Base-by-base conservation (phyloP, 2,113 vertebrate species). In the Pachyramphus minor region DNA sequence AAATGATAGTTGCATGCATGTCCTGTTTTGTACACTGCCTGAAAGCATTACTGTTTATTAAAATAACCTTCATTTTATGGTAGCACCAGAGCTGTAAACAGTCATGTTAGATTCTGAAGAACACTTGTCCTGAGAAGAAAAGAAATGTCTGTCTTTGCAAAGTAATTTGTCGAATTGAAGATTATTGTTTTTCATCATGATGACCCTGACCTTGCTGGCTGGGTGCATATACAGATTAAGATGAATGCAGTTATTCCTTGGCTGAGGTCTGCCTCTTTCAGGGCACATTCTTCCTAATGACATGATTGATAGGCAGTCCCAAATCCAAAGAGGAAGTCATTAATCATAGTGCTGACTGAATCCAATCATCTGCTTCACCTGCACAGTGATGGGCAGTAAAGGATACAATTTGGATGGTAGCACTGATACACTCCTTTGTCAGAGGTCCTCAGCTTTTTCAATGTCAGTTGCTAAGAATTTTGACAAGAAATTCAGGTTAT, bases 331-430 rank as follows among this genome's bases (percentile, higher is more conserved):
- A 98, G 99, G 99, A 99, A 98, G 99, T 99, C 99, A 99, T 99
- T 99, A 99, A 99, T 99, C 99, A 99, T 97, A 95, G 98, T 97
- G 96, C 98, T 99, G 99, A 99, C 99, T 99, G 99, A 99, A 99
- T 99, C 99, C 99, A 99, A 99, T 99, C 99, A 99, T 99, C 98
- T 99, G 99, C 99, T 99, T 99, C 99, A 99, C 99, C 99, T 99
- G 99, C 98, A 98, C 98, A 98, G 98, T 99, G 99, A 99, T 98
- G 97, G 99, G 98, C 99, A 99, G 98, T 98, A 98, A 99, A 99
- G 99, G 99, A 99, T 99, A 99, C 98, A 97, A 89, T 98, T 97
- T 98, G 98, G 98, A 98, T 97, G 91, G 98, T 99, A 98, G 99
- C 98, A 99, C 98, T 85, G 97, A 98, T 98, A 98, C 96, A 98